Evolutionary conservation across 2,113 vertebrate species (phyloP).

Genomic region (Seriola rivoliana): DNA sequence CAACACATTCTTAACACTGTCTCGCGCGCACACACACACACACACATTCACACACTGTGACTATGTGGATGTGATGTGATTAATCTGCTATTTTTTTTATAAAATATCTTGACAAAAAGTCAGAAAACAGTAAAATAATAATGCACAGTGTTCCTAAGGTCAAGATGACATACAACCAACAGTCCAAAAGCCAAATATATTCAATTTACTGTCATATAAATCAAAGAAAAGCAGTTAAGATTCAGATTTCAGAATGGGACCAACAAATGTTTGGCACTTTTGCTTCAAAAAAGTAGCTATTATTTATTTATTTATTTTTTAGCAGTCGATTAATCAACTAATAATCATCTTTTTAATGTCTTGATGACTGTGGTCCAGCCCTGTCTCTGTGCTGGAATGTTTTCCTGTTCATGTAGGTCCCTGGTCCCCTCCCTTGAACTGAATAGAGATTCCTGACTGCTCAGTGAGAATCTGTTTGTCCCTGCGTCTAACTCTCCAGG

Average conservation of each 20-base stretch:
- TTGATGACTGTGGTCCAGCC: neutral
- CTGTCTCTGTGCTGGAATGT: neutral
- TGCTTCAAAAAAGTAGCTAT: neutral
- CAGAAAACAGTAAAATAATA: neutral
- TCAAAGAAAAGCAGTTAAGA: too few relatives aligned
- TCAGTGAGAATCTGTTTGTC: too few relatives aligned
- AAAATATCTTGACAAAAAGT: neutral
- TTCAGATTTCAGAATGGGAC: neutral
- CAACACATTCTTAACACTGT: neutral
- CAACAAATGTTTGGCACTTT: neutral
- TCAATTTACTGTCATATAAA: too few relatives aligned
- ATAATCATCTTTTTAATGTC: neutral
- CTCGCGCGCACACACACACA: neutral
- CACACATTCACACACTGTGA: slow-evolving; percentile 1
- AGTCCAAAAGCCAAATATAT: too few relatives aligned
- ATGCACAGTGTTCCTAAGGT: neutral
- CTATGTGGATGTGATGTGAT: neutral
- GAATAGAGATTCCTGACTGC: too few relatives aligned
- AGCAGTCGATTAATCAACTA: too few relatives aligned
- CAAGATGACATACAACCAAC: neutral
- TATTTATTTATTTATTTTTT: neutral
- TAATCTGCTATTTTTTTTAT: neutral
- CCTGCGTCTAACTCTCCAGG: too few relatives aligned
- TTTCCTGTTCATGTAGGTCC: neutral
- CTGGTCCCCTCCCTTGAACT: too few relatives aligned